Evolutionary conservation across 2,113 vertebrate species (phyloP).

Genomic region (Thymallus thymallus): DNA sequence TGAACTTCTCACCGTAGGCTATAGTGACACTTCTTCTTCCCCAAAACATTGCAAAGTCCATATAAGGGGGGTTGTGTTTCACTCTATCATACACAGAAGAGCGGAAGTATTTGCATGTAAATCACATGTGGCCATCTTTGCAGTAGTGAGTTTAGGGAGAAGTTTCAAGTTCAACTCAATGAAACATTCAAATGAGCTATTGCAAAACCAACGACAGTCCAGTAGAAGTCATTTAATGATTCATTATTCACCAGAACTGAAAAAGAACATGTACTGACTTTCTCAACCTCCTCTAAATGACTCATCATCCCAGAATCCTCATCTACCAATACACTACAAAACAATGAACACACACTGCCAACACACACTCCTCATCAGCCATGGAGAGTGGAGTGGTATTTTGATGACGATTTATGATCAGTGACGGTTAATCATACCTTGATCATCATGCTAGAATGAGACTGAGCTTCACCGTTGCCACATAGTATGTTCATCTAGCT

Average conservation of each 20-base stretch:
- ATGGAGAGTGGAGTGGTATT: background rate
- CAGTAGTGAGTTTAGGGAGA: background rate
- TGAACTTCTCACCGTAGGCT: background rate
- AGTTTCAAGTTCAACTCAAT: background rate
- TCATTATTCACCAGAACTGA: conserved; percentile 11
- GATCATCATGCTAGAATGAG: background rate
- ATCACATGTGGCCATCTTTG: no score
- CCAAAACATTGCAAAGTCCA: conserved; percentile 5
- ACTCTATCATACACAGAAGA: background rate
- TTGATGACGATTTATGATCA: no score
- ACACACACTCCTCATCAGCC: background rate
- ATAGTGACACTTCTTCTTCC: background rate
- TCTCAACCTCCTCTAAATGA: background rate
- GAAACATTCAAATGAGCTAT: conserved; percentile 1
- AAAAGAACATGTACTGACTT: background rate
- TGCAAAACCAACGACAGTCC: background rate
- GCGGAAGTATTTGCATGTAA: background rate
- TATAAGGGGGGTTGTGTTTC: conserved; percentile 17
- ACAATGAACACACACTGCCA: background rate
- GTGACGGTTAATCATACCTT: background rate
- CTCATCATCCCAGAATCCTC: background rate
- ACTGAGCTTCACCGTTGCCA: background rate
- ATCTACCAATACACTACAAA: background rate
- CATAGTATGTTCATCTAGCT: background rate
- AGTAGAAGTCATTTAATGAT: background rate